Percentiles rank a stretch among this genome's conserved stretches.
These are phyloP conservation scores for Labeo calbasu DNA, from an alignment of 2,797 vertebrate genomes.

Conservation along the genomic window DNA sequence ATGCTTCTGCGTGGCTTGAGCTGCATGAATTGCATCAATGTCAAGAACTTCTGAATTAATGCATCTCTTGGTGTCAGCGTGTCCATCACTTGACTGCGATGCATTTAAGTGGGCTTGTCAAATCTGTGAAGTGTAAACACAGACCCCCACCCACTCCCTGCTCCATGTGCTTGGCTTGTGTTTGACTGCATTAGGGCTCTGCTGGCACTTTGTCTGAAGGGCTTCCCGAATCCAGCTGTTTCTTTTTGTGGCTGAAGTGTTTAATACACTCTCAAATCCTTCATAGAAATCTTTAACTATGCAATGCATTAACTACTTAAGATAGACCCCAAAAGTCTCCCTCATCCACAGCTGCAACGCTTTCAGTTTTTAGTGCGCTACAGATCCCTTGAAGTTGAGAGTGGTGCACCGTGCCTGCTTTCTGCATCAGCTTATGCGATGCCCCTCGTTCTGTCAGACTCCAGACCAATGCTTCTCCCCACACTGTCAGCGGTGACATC, in stretches of 20 bases:
- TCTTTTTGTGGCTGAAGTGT: background rate
- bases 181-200: constrained; percentile 46
- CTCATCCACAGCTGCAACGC: constrained; percentile 3
- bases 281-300: background rate
- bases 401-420: constrained; percentile 25
- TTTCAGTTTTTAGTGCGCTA: constrained; percentile 9
- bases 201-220: constrained; percentile 20
- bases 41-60: constrained; percentile 17
- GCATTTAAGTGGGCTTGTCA: constrained; percentile 30
- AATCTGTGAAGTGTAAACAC: constrained; percentile 47
- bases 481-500: constrained; percentile 32
- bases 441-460: constrained; percentile 31
- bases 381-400: constrained; percentile 8
- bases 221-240: constrained; percentile 22
- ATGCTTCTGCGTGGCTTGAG: constrained; percentile 31
- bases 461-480: constrained; percentile 36
- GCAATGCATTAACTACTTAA: background rate
- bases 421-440: constrained; percentile 32
- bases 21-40: constrained; percentile 42
- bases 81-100: constrained; percentile 27
- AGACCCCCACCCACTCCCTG: constrained; percentile 43
- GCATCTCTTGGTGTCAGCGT: constrained; percentile 16
- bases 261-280: background rate
- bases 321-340: background rate
- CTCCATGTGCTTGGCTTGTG: constrained; percentile 50